Conservation (phyloP, 2,113 vertebrate genomes). For the Cyanoderma ruficeps region DNA sequence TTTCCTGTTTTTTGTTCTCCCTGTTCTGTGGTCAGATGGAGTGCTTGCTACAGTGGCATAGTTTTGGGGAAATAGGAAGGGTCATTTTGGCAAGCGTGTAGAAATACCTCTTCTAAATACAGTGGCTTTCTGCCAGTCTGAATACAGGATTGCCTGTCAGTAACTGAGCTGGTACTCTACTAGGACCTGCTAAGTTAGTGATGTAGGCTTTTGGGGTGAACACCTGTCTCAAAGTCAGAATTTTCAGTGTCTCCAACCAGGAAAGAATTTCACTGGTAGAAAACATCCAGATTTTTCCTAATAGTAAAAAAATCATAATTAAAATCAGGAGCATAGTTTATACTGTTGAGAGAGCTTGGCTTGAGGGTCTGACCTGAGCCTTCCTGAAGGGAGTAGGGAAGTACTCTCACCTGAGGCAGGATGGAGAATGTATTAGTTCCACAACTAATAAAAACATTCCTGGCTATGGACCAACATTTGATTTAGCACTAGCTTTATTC, state of each 20-base stretch:
- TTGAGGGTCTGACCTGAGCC: not conserved
- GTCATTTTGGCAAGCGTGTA: not conserved
- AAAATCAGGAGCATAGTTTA: fast-evolving
- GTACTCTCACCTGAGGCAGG: not conserved
- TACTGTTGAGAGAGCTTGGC: not conserved
- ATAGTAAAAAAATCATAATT: not conserved
- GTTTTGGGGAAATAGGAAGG: not conserved
- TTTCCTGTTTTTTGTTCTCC: not conserved
- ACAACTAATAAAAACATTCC: not conserved
- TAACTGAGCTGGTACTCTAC: not conserved
- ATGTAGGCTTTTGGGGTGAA: not conserved
- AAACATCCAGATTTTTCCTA: not conserved
- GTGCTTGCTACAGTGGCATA: not conserved
- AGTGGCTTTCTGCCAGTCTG: not conserved
- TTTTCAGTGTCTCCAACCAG: not conserved
- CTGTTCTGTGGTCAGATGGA: not conserved
- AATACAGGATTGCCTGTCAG: not conserved
- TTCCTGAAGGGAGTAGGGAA: not conserved
- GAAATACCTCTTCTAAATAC: not conserved
- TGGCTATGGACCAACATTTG: not conserved
- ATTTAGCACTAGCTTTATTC: not conserved
- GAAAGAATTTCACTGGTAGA: not conserved
- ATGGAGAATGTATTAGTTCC: not conserved
- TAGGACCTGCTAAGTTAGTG: not conserved
- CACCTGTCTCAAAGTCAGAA: not conserved